Base-by-base conservation (phyloP, 2,113 vertebrate species). In the Atherinomorus stipes region DNA sequence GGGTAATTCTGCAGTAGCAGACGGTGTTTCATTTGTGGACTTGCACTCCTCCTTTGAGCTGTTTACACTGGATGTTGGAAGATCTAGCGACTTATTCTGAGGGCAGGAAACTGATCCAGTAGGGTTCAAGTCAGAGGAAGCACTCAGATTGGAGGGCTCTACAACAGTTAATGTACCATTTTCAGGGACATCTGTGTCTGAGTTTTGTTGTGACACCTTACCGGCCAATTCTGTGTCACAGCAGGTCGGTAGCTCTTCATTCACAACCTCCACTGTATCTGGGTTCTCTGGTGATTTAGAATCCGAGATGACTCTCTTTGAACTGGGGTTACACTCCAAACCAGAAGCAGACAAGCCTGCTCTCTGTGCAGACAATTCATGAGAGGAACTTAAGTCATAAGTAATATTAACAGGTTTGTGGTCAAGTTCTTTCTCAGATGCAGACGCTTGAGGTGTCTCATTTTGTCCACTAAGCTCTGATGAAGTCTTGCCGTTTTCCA, bases 401-500 rank as follows among this genome's bases (percentile, higher is more conserved):
- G 85, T 90, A 51, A 78, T 22, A 64, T 88, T 85, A 3, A 49
- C 51, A 57, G 82, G 63, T 21, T 57, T 26, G 16, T 44, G 15
- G 11, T 4, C 28, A 19, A 44, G 12, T 22, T 64, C 49, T 12
- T 67, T 26, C 11, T 65, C 52, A 21, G n/a, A n/a, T n/a, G 8
- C 38, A 13, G 77, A 31, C 9, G 47, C 65, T 49, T 81, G 65
- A 56, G 26, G 34, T 11, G 11, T 60, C 7, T 2, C 52, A 40
- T 54, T 66, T 72, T 59, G 15, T 26, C 11, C 62, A 59, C 53
- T 54, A 1, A n/a, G 16, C 50, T 77, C 78, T 1, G 15, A 37
- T 22, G 68, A 79, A 16, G 64, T 62, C 12, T 11, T 25, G 22
- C 22, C 61, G 26, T 73, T 72, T 64, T 78, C 75, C 19, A 65